Percentiles rank a stretch among this genome's conserved stretches.
phyloP scores from a whole-genome alignment of 2,888 invertebrate species.

The Ichneumoninae sp. region DNA sequence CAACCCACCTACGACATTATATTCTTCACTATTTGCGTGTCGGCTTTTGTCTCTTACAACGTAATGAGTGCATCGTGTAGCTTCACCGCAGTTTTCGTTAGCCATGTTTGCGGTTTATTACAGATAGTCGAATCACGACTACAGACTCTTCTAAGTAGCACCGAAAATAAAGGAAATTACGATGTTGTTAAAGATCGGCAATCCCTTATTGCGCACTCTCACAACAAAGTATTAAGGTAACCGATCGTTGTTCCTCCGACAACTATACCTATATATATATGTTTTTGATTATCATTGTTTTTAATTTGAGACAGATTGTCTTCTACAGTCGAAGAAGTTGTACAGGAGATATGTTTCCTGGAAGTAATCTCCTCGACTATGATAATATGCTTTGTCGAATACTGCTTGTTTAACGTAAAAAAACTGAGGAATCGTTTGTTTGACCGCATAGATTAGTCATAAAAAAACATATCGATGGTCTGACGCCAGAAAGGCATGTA shows the following conservation, averaged over 20 bases:
- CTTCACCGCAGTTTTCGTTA: slow-evolving; percentile 69
- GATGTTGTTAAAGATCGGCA: slow-evolving; percentile 56
- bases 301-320: slow-evolving; percentile 71
- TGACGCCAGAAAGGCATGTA: too few species aligned
- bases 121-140: slow-evolving; percentile 62
- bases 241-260: not conserved
- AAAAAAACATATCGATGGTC: too few species aligned
- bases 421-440: too few species aligned
- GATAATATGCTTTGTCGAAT: slow-evolving; percentile 79
- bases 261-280: not conserved
- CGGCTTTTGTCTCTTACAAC: slow-evolving; percentile 27
- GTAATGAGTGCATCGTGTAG: slow-evolving; percentile 59
- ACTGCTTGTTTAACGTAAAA: slow-evolving; percentile 52
- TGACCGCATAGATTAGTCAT: too few species aligned
- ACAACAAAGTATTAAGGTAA: slow-evolving; percentile 71
- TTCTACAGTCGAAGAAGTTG: slow-evolving; percentile 71
- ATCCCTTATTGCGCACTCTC: slow-evolving; percentile 59
- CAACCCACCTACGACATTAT: slow-evolving; percentile 71
- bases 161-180: not conserved
- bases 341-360: slow-evolving; percentile 77
- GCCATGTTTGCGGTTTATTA: slow-evolving; percentile 71
- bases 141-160: slow-evolving; percentile 51
- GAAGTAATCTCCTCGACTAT: slow-evolving; percentile 78
- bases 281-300: not conserved
- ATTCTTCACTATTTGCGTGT: slow-evolving; percentile 47